These are phyloP conservation scores for Drosophila helvetica DNA, from an alignment of 2,888 invertebrate species.

Conservation along the genomic window DNA sequence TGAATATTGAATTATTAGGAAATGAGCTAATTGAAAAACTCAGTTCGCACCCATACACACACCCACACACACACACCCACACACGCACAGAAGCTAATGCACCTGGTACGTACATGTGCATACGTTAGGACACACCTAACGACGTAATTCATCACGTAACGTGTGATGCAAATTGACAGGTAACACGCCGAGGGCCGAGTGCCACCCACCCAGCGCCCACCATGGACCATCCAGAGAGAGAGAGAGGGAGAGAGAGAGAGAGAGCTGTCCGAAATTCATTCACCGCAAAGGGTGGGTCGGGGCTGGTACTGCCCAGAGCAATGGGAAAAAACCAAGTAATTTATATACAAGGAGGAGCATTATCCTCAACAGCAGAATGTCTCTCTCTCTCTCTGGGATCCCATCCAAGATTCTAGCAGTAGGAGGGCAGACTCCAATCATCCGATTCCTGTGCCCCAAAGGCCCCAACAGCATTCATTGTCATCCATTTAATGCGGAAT, in stretches of 20 bases:
- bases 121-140: conserved; percentile 22
- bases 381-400: no score
- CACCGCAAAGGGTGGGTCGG: not conserved
- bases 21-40: conserved; percentile 69
- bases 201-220: not conserved
- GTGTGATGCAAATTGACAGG: conserved; percentile 47
- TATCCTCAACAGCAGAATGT: no score
- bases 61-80: not conserved
- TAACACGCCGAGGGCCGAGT: conserved; percentile 26
- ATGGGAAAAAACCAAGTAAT: no score
- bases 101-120: not conserved
- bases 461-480: no score
- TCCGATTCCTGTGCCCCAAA: no score
- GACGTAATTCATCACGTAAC: conserved; percentile 52
- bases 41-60: conserved; percentile 18
- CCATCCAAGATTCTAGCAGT: no score
- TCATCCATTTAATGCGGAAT: no score
- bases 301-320: no score
- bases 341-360: no score
- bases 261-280: not conserved
- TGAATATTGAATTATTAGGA: conserved; percentile 61
- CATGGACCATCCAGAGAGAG: not conserved
- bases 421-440: no score
- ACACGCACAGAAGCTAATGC: not conserved
- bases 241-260: no score